These are phyloP conservation scores for Hydrochoerus hydrochaeris DNA, from an alignment of 2,113 vertebrate species.

Conservation along the genomic window DNA sequence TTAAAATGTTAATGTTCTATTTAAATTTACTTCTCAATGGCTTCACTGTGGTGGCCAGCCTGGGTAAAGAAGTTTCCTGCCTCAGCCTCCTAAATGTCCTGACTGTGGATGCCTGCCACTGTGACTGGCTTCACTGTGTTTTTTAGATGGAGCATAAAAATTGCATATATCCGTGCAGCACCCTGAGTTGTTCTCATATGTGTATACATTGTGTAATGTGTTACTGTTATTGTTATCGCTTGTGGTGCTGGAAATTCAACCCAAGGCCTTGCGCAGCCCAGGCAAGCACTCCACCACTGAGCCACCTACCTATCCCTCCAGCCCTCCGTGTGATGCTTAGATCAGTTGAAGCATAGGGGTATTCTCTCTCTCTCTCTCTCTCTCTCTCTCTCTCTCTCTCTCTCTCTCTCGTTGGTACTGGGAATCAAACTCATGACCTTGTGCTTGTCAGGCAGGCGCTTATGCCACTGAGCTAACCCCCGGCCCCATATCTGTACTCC, in stretches of 20 bases:
- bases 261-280: background rate
- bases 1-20: background rate
- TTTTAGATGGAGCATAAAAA: background rate
- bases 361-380: too few species aligned
- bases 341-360: background rate
- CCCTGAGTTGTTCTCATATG: background rate
- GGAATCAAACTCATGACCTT: too few species aligned
- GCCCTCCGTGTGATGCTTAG: background rate
- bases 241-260: background rate
- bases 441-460: too few species aligned
- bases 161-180: background rate
- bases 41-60: background rate
- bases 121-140: background rate
- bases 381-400: too few species aligned
- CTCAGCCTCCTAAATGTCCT: background rate
- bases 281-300: background rate
- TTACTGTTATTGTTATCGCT: background rate
- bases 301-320: background rate
- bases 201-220: background rate
- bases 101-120: background rate
- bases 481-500: background rate
- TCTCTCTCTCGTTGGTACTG: too few species aligned
- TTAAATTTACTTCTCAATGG: background rate
- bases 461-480: too few species aligned
- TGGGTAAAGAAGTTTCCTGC: background rate